These are phyloP conservation scores for Anaspis maculata DNA, from an alignment of 2,888 invertebrate genomes.

Conservation along the genomic window DNA sequence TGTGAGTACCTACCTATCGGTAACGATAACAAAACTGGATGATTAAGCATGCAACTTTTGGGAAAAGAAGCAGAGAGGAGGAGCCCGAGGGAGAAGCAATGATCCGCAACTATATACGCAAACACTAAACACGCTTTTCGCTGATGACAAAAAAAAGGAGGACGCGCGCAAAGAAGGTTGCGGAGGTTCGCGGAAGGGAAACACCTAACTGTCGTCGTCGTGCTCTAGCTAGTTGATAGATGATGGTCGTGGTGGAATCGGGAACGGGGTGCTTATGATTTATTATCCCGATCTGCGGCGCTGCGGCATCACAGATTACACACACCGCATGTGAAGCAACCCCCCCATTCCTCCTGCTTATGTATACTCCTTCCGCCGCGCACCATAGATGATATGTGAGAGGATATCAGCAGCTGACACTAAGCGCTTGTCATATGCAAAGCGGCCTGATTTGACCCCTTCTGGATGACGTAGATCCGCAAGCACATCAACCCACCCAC, in stretches of 20 bases:
- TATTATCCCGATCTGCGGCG: slow-evolving; percentile 39
- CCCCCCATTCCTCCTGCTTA: too few species aligned
- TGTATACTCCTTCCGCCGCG: too few species aligned
- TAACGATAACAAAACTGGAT: too few species aligned
- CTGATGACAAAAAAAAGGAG: slow-evolving; percentile 1
- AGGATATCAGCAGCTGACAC: slow-evolving; percentile 39
- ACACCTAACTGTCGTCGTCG: slow-evolving; percentile 20
- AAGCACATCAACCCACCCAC: too few species aligned
- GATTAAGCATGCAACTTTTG: slow-evolving; percentile 2
- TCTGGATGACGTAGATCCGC: too few species aligned
- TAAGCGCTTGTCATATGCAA: slow-evolving; percentile 33
- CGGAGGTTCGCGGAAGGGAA: slow-evolving; percentile 12
- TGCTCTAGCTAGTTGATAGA: slow-evolving; percentile 29
- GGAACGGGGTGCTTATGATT: slow-evolving; percentile 37
- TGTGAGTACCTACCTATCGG: too few species aligned
- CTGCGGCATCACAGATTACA: slow-evolving; percentile 40
- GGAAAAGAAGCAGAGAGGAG: background rate
- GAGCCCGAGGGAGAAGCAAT: slow-evolving; percentile 5
- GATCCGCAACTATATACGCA: too few species aligned
- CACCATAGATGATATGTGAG: slow-evolving; percentile 37
- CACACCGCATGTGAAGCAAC: slow-evolving; percentile 38
- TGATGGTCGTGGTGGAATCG: slow-evolving; percentile 27
- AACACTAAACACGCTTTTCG: too few species aligned
- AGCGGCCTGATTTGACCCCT: slow-evolving; percentile 21
- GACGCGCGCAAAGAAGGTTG: too few species aligned